These are phyloP conservation scores for Noctua janthe DNA, from an alignment of 2,888 invertebrate species.

Conservation along the genomic window DNA sequence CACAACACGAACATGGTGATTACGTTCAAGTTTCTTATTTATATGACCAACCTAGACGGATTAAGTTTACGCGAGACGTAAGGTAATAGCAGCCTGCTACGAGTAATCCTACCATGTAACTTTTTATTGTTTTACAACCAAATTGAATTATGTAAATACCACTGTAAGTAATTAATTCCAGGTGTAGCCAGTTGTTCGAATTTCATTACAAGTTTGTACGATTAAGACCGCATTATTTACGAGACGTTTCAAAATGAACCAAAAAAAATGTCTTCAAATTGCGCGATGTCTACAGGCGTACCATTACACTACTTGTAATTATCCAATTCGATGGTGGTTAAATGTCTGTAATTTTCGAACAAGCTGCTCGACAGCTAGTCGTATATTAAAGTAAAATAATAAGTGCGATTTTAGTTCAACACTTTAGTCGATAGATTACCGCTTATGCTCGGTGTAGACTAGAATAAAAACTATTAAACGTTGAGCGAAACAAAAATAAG, in stretches of 20 bases:
- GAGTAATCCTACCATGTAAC: conserved; percentile 20
- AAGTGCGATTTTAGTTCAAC: conserved; percentile 76
- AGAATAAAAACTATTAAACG: conserved; percentile 70
- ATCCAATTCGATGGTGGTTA: conserved; percentile 84
- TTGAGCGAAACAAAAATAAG: conserved; percentile 65
- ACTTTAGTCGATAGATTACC: conserved; percentile 74
- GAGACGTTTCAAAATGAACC: conserved; percentile 74
- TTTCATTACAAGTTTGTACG: conserved; percentile 72
- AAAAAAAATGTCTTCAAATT: conserved; percentile 78
- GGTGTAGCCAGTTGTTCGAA: conserved; percentile 72
- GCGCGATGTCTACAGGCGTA: conserved; percentile 76
- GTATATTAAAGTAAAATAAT: conserved; percentile 79
- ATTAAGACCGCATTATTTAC: conserved; percentile 72
- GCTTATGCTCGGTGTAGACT: conserved; percentile 56
- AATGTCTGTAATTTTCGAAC: conserved; percentile 84
- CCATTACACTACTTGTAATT: conserved; percentile 82
- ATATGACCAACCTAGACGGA: conserved; percentile 52
- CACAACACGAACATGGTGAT: conserved; percentile 52
- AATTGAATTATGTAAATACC: conserved; percentile 70
- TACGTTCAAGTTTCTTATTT: conserved; percentile 57
- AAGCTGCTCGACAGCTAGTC: conserved; percentile 75
- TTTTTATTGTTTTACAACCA: conserved; percentile 50
- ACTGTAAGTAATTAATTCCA: conserved; percentile 62
- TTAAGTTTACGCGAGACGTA: conserved; percentile 57
- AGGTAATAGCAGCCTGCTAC: conserved; percentile 55